Base-by-base conservation (phyloP, 35 echinoderm and acorn worm species). In the Apostichopus californicus region DNA sequence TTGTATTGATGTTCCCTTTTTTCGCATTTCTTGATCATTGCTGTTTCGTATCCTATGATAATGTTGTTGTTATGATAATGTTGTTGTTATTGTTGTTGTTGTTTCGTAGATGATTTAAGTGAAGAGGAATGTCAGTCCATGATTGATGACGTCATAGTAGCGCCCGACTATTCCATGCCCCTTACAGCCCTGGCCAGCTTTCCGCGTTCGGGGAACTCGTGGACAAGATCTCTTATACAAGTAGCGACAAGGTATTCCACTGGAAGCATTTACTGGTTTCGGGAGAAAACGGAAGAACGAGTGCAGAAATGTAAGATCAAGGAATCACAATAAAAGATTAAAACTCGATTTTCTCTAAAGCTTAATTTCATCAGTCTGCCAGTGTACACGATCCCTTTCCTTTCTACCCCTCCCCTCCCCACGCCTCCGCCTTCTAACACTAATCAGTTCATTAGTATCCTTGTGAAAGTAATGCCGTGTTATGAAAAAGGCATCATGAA, bases 141-240 rank as follows among this genome's bases (percentile, higher is more conserved):
- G 78, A 81, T 53, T 10, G 54, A 81, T 81, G 81, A 59, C 14
- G 20, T 85, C 18, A 55, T 58, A 24, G 20, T 85, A 54, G 80
- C 81, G 6, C 81, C 81, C 18, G 5, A 54, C 8, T 83, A 83
- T 83, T 80, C 88, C 25, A 66, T 96, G 25, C 95, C 96, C 9
- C 91, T 97, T 18, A 77, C 93, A 6, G 96, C 96, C 23, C 78
- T 97, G 59, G 93, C 96, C 15, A 95, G 93, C 52, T 97, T 90
- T 79, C 96, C 96, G 17, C 86, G 93, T 17, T 95, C 96, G 1
- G 96, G 96, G 5, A 97, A 97, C 24, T 93, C 93, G 0, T 97
- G 96, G 96, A 95, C 83, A n/a, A 78, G 96, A 78, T 88, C 91
- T 22, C 93, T 97, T 53, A 93, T 97, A 6, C 85, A 97, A 75